phyloP scores from a whole-genome alignment of 2,888 invertebrate species.

The Mantis religiosa region DNA sequence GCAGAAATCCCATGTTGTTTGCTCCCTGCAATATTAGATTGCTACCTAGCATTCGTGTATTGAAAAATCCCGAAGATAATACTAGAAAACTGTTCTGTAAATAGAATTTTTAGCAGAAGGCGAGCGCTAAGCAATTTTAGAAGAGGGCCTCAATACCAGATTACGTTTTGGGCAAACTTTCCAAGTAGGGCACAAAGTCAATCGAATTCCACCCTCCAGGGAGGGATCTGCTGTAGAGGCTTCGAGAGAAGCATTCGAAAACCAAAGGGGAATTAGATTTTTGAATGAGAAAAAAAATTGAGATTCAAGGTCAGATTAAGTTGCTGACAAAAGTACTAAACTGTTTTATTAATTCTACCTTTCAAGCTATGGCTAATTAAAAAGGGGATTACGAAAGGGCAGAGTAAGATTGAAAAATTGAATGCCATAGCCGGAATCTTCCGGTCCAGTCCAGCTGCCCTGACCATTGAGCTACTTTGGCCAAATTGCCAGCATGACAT shows the following conservation, averaged over 20 bases:
- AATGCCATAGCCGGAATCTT: too few species aligned
- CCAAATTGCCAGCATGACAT: too few species aligned
- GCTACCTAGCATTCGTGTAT: not conserved
- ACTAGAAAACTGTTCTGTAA: not conserved
- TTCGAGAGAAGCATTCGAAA: not conserved
- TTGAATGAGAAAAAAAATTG: too few species aligned
- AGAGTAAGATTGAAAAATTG: too few species aligned
- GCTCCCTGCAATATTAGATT: too few species aligned
- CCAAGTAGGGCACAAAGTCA: not conserved
- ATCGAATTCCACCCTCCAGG: not conserved
- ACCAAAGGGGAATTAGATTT: not conserved
- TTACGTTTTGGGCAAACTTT: not conserved
- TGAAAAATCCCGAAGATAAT: not conserved
- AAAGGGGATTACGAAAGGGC: too few species aligned
- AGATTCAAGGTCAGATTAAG: not conserved
- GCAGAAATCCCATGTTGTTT: too few species aligned
- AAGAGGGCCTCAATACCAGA: not conserved
- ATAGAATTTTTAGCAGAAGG: not conserved
- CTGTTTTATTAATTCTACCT: too few species aligned
- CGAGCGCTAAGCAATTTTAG: not conserved
- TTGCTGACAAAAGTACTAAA: too few species aligned
- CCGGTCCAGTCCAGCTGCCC: too few species aligned
- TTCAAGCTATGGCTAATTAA: too few species aligned
- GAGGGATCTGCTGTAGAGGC: not conserved
- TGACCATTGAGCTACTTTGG: too few species aligned